phyloP scores from a whole-genome alignment of 2,797 vertebrate genomes.

The Darevskia mixta region DNA sequence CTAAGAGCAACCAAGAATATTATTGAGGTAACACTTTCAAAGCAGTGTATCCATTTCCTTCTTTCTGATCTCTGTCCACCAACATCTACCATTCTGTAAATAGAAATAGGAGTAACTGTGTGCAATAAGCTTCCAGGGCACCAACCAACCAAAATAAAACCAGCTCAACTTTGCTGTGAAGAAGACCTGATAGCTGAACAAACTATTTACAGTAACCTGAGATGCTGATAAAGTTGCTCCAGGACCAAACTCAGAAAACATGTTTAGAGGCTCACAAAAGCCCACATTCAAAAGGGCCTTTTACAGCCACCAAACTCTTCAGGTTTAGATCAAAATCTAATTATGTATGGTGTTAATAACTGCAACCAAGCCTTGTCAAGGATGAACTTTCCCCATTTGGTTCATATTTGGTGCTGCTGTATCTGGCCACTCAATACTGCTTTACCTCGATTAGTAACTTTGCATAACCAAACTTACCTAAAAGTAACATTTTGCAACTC shows the following conservation, averaged over 20 bases:
- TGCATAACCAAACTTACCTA: conserved; percentile 78
- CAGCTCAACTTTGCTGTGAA: neutral
- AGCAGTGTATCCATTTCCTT: conserved; percentile 95
- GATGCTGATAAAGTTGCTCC: neutral
- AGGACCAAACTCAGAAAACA: neutral
- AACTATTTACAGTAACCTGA: neutral
- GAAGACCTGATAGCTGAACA: neutral
- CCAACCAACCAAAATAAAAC: neutral
- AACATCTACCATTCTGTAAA: conserved; percentile 89
- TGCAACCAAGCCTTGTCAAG: neutral
- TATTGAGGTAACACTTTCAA: conserved; percentile 94
- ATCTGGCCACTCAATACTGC: neutral
- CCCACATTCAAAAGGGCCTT: neutral
- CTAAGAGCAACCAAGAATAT: conserved; percentile 94
- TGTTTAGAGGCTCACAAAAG: neutral
- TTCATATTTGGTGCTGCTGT: neutral
- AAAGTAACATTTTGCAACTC: conserved; percentile 91
- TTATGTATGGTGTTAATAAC: neutral
- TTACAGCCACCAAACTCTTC: too few relatives aligned
- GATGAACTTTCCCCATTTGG: neutral
- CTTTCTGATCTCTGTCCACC: conserved; percentile 93
- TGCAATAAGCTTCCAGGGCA: neutral
- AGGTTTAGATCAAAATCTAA: neutral
- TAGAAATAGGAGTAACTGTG: conserved; percentile 30
- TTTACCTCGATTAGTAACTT: neutral